A percentile compares a stretch with the other conserved stretches of the same genome.
These are phyloP conservation scores for Bombus affinis DNA, from an alignment of 1,140 invertebrate species.

Conservation along the genomic window DNA sequence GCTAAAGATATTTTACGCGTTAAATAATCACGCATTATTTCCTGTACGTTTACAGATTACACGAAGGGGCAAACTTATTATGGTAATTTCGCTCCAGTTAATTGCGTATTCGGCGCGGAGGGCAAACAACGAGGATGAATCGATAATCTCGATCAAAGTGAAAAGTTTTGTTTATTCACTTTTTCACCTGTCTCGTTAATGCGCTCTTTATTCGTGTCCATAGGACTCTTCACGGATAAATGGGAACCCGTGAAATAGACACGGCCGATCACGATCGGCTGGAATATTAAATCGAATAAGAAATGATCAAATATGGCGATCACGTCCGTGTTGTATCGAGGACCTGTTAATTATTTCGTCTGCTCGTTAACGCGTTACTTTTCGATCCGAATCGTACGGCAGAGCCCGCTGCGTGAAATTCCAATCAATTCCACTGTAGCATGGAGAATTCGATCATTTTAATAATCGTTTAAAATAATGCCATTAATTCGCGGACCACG, in stretches of 20 bases:
- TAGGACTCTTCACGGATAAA: background rate
- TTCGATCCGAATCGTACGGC: background rate
- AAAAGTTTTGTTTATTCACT: background rate
- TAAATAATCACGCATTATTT: background rate
- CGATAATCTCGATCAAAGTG: background rate
- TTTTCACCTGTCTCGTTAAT: background rate
- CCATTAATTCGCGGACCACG: background rate
- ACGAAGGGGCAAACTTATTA: background rate
- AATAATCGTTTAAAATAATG: conserved; percentile 33
- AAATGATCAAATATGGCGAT: background rate
- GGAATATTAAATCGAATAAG: conserved; percentile 4
- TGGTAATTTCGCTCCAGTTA: background rate
- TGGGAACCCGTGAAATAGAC: background rate
- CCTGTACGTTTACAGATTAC: background rate
- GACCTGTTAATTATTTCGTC: conserved; percentile 18
- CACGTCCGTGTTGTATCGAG: background rate
- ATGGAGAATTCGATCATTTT: conserved; percentile 7
- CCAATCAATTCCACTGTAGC: conserved; percentile 11
- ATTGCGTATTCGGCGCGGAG: background rate
- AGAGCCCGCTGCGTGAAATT: background rate
- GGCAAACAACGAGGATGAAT: background rate
- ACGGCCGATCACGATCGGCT: background rate
- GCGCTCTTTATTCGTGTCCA: background rate
- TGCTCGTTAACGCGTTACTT: conserved; percentile 27
- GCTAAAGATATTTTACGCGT: background rate